Conservation (phyloP, 2,797 vertebrate genomes). For the Gobio occitaniae region DNA sequence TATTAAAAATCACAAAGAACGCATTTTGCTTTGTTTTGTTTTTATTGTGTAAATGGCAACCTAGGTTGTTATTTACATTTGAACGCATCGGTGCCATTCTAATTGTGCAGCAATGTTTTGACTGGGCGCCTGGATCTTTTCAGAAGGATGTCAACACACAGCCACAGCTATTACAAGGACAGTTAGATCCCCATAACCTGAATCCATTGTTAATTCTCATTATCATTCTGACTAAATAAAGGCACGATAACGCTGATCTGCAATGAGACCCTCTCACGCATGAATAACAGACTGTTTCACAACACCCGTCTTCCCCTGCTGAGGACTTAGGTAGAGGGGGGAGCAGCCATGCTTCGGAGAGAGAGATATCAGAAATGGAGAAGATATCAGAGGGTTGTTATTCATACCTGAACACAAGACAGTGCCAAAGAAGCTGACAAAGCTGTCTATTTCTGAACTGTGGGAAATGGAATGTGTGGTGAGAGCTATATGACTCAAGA, state of each 20-base stretch:
- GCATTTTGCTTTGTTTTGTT: conserved; percentile 37
- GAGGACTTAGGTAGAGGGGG: conserved; percentile 3
- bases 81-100: conserved; percentile 28
- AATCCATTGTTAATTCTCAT: conserved; percentile 63
- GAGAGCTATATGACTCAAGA: conserved; percentile 20
- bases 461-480: conserved; percentile 30
- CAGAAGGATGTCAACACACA: conserved; percentile 55
- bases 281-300: conserved; percentile 61
- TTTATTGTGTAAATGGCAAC: conserved; percentile 37
- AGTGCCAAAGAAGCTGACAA: conserved; percentile 40
- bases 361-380: conserved; percentile 44
- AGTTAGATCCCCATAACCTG: conserved; percentile 57
- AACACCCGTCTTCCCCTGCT: conserved; percentile 39
- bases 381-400: conserved; percentile 44
- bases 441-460: conserved; percentile 34
- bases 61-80: conserved; percentile 49
- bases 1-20: conserved; percentile 42
- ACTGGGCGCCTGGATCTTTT: conserved; percentile 55
- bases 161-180: conserved; percentile 54
- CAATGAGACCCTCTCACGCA: conserved; percentile 57
- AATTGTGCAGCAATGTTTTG: conserved; percentile 58
- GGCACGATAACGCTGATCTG: conserved; percentile 59
- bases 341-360: neutral
- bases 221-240: conserved; percentile 62
- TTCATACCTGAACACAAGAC: conserved; percentile 45